phyloP scores from a whole-genome alignment of 2,888 invertebrate species.

The Acrobasis consociella region DNA sequence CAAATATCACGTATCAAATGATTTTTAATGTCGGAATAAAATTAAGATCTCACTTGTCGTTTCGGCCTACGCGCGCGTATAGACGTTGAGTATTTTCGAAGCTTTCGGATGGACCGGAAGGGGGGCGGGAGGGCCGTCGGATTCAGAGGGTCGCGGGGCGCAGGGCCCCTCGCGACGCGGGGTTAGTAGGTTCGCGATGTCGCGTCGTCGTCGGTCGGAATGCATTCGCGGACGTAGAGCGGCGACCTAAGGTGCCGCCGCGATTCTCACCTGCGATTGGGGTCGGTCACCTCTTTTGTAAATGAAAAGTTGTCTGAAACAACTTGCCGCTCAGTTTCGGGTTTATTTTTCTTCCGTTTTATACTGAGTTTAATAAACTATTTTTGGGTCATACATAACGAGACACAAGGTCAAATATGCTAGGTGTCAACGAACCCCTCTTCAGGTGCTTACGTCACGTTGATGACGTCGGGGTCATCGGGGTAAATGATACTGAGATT shows the following conservation, averaged over 20 bases:
- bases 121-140: slow-evolving; percentile 68
- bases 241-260: slow-evolving; percentile 79
- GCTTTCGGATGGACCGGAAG: slow-evolving; percentile 78
- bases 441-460: slow-evolving; percentile 73
- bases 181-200: slow-evolving; percentile 82
- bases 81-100: slow-evolving; percentile 76
- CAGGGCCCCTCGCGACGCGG: slow-evolving; percentile 78
- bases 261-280: slow-evolving; percentile 67
- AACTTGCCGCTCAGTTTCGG: slow-evolving; percentile 35
- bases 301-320: slow-evolving; percentile 43
- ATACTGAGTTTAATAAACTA: slow-evolving; percentile 39
- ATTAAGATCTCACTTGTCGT: slow-evolving; percentile 47
- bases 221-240: slow-evolving; percentile 82
- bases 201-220: slow-evolving; percentile 80
- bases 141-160: slow-evolving; percentile 78
- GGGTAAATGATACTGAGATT: slow-evolving; percentile 37
- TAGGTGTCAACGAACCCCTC: slow-evolving; percentile 78
- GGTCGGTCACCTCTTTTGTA: slow-evolving; percentile 65
- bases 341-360: slow-evolving; percentile 35
- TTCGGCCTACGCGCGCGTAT: slow-evolving; percentile 65
- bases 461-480: slow-evolving; percentile 73
- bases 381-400: slow-evolving; percentile 68
- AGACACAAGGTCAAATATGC: slow-evolving; percentile 75
- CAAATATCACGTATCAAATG: slow-evolving; percentile 42
- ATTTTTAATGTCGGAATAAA: slow-evolving; percentile 38